These are phyloP conservation scores for Agrotis clavis DNA, from an alignment of 2,888 invertebrate species.

Conservation along the genomic window DNA sequence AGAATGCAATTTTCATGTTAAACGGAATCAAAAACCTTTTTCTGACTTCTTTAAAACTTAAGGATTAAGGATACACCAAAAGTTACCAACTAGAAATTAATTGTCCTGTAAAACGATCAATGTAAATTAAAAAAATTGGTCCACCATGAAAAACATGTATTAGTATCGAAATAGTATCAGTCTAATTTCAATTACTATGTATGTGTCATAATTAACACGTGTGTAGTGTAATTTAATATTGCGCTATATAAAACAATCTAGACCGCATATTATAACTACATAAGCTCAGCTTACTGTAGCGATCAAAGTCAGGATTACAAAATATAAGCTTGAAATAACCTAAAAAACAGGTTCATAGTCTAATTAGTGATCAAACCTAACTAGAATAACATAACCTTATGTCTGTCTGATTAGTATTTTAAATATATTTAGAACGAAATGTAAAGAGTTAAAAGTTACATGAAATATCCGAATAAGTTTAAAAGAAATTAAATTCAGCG, in stretches of 20 bases:
- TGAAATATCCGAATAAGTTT: too few species aligned
- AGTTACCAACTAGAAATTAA: too few species aligned
- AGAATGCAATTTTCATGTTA: too few species aligned
- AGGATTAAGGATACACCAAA: too few species aligned
- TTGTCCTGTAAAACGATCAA: too few species aligned
- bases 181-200: not conserved
- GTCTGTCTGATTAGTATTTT: too few species aligned
- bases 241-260: slow-evolving; percentile 12
- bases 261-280: not conserved
- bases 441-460: too few species aligned
- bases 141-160: not conserved
- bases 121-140: too few species aligned
- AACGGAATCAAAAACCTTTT: too few species aligned
- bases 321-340: slow-evolving; percentile 19
- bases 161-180: not conserved
- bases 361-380: slow-evolving; percentile 32
- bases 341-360: slow-evolving; percentile 20
- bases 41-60: too few species aligned
- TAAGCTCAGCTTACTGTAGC: slow-evolving; percentile 15
- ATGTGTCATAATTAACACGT: not conserved
- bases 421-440: too few species aligned
- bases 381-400: slow-evolving; percentile 11
- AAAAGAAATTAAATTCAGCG: too few species aligned
- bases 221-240: not conserved
- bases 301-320: slow-evolving; percentile 34